Percentiles rank a stretch among this genome's conserved stretches.
Evolutionary conservation across 2,113 vertebrate species (phyloP).

Genomic region (Sprattus sprattus): DNA sequence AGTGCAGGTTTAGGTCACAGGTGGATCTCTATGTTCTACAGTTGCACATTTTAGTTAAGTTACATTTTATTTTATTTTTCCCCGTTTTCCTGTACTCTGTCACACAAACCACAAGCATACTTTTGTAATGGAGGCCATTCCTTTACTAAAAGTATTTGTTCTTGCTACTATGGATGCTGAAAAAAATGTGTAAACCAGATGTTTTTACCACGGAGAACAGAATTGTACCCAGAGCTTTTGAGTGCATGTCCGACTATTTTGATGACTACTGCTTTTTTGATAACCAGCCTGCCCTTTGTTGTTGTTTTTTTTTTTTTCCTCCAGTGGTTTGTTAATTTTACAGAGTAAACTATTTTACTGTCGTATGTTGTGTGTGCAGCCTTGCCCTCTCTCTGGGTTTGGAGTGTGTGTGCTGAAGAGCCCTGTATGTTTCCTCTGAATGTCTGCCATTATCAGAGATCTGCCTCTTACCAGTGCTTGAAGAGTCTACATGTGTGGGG

Average conservation of each 20-base stretch:
- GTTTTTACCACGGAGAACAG: background rate
- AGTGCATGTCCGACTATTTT: background rate
- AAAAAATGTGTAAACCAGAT: background rate
- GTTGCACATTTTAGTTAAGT: background rate
- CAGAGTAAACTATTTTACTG: slow-evolving; percentile 8
- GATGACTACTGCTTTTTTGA: slow-evolving; percentile 2
- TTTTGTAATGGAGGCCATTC: background rate
- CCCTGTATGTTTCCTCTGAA: background rate
- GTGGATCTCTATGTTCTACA: background rate
- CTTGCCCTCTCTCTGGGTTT: too few species aligned
- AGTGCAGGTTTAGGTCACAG: background rate
- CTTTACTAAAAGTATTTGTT: background rate
- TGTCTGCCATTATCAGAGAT: slow-evolving; percentile 17
- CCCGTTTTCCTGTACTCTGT: background rate
- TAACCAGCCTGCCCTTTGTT: background rate
- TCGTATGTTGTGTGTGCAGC: background rate
- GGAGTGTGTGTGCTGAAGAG: background rate
- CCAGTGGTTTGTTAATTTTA: background rate
- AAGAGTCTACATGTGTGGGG: slow-evolving; percentile 5
- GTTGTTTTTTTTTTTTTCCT: background rate
- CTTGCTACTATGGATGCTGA: background rate
- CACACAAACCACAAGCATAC: background rate
- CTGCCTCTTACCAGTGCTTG: background rate
- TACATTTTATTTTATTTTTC: background rate
- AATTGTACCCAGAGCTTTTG: background rate